These are phyloP conservation scores for Microchrysa polita DNA, from an alignment of 2,888 invertebrate genomes.

Conservation along the genomic window DNA sequence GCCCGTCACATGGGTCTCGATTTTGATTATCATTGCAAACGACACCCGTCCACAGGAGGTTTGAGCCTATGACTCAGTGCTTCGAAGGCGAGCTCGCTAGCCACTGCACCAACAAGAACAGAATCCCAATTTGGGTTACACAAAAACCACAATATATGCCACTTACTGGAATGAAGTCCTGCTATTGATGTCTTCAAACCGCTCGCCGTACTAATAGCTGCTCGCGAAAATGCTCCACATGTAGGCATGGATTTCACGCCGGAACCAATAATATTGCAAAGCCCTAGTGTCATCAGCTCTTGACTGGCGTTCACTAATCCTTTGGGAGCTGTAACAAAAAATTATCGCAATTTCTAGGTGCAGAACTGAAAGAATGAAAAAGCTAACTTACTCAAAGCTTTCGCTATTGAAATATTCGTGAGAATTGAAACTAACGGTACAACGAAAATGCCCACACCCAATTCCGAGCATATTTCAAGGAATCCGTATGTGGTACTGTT, in stretches of 20 bases:
- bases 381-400: slow-evolving; percentile 84
- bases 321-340: slow-evolving; percentile 68
- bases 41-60: too few relatives aligned
- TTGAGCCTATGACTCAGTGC: too few relatives aligned
- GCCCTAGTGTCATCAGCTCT: slow-evolving; percentile 86
- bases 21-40: too few relatives aligned
- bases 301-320: slow-evolving; percentile 84
- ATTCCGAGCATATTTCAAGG: slow-evolving; percentile 72
- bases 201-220: slow-evolving; percentile 88
- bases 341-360: neutral
- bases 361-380: neutral
- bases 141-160: too few relatives aligned
- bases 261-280: slow-evolving; percentile 84
- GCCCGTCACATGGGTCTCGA: too few relatives aligned
- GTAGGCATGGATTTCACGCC: slow-evolving; percentile 89
- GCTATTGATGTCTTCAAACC: slow-evolving; percentile 85
- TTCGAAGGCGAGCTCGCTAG: too few relatives aligned
- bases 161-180: slow-evolving; percentile 60
- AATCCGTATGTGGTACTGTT: slow-evolving; percentile 70
- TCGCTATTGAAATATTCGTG: slow-evolving; percentile 94
- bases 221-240: slow-evolving; percentile 85
- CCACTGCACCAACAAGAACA: too few relatives aligned
- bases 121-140: too few relatives aligned
- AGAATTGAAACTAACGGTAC: slow-evolving; percentile 87
- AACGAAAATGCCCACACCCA: slow-evolving; percentile 82